phyloP scores from a whole-genome alignment of 2,113 vertebrate genomes.

The Gracilinanus agilis region DNA sequence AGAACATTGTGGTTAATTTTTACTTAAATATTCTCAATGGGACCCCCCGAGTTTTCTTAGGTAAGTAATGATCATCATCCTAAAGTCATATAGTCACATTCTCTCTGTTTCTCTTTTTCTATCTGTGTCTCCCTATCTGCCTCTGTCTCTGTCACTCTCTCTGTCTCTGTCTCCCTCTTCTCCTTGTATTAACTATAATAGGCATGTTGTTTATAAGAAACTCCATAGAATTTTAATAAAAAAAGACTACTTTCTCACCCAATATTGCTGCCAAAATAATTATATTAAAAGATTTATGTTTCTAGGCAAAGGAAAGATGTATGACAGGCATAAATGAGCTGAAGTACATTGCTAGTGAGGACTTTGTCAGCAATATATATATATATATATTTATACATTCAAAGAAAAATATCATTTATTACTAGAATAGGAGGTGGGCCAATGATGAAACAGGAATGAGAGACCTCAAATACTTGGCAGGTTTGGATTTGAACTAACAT shows the following conservation, averaged over 20 bases:
- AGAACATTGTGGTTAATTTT: slow-evolving; percentile 1
- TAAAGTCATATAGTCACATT: slow-evolving; percentile 37
- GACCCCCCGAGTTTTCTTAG: slow-evolving; percentile 60
- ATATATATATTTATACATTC: no score
- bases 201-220: slow-evolving; percentile 60
- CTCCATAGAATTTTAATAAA: slow-evolving; percentile 43
- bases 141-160: no score
- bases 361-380: no score
- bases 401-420: not conserved
- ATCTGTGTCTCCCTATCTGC: no score
- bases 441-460: not conserved
- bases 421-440: not conserved
- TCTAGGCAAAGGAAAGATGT: slow-evolving; percentile 63
- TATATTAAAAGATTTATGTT: slow-evolving; percentile 49
- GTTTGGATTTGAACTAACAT: not conserved
- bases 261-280: slow-evolving; percentile 71
- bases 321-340: slow-evolving; percentile 13
- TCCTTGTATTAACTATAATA: slow-evolving; percentile 74
- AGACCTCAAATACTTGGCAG: not conserved
- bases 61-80: slow-evolving; percentile 12
- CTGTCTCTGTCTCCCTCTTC: not conserved
- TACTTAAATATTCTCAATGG: slow-evolving; percentile 48
- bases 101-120: no score
- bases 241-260: slow-evolving; percentile 75
- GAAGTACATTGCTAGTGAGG: not conserved